Percentiles rank a stretch among this genome's conserved stretches.
These are phyloP conservation scores for Nyctibius bracteatus DNA, from an alignment of 2,113 vertebrate species.

Conservation along the genomic window DNA sequence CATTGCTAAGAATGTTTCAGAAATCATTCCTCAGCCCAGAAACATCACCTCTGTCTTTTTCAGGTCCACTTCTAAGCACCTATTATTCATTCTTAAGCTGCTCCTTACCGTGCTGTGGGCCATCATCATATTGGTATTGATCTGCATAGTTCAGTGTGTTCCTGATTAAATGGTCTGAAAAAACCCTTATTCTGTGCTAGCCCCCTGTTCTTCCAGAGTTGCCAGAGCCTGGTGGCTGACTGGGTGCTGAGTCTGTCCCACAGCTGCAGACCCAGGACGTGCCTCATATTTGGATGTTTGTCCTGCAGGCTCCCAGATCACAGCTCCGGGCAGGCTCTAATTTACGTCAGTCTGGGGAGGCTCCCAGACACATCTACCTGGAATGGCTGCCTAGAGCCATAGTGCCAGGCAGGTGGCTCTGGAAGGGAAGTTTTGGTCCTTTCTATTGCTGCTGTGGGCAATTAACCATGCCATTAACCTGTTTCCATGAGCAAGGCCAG, in stretches of 20 bases:
- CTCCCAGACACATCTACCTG: fast-evolving
- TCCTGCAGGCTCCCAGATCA: not conserved
- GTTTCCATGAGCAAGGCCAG: not conserved
- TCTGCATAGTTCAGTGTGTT: not conserved
- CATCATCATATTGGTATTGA: not conserved
- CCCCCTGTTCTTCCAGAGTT: not conserved
- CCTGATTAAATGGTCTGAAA: not conserved
- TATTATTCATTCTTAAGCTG: not conserved
- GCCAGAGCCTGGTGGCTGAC: not conserved
- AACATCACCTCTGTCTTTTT: not conserved
- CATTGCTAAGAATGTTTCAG: not conserved
- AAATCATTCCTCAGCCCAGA: not conserved
- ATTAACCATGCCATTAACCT: not conserved
- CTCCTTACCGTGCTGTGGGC: not conserved
- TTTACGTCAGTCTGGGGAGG: not conserved
- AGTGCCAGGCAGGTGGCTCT: not conserved
- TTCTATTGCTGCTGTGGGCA: not conserved
- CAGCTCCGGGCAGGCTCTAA: not conserved
- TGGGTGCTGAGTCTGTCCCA: not conserved
- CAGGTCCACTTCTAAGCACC: not conserved
- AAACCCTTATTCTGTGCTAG: not conserved
- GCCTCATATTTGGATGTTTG: not conserved
- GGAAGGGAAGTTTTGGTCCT: not conserved
- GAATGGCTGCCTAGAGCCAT: not conserved
- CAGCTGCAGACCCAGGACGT: fast-evolving